These are phyloP conservation scores for Drosophila nebulosa DNA, from an alignment of 1,140 invertebrate genomes.

Conservation along the genomic window DNA sequence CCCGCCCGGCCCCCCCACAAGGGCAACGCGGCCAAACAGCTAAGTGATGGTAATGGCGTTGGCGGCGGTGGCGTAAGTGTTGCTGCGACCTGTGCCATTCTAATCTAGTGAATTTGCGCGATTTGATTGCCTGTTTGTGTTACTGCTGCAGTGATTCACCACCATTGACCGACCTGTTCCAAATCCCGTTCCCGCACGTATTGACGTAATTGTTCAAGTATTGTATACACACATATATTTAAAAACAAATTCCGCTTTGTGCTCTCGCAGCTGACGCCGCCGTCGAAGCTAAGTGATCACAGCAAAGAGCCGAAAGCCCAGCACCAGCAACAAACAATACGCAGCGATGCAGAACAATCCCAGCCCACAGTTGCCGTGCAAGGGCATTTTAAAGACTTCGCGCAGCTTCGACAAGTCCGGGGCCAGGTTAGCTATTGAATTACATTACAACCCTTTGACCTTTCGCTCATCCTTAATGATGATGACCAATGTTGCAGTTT, in stretches of 20 bases:
- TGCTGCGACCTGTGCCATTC: conserved; percentile 44
- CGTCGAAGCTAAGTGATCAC: conserved; percentile 7
- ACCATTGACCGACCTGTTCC: conserved; percentile 29
- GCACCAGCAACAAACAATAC: background rate
- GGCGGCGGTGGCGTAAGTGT: conserved; percentile 61
- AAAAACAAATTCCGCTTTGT: conserved; percentile 21
- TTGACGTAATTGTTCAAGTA: conserved; percentile 60
- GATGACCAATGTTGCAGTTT: conserved; percentile 81
- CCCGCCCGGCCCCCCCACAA: background rate
- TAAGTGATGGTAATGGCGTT: background rate
- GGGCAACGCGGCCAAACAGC: background rate
- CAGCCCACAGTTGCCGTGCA: conserved; percentile 88
- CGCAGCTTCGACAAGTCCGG: conserved; percentile 90
- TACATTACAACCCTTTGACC: conserved; percentile 31
- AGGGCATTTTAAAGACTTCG: conserved; percentile 95
- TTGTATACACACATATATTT: conserved; percentile 20
- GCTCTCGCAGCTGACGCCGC: conserved; percentile 25
- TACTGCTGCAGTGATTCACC: conserved; percentile 52
- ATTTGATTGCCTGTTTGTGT: conserved; percentile 28
- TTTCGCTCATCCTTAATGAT: conserved; percentile 23
- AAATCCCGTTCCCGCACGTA: conserved; percentile 13
- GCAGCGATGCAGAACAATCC: conserved; percentile 75
- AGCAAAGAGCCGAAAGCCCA: too few relatives aligned
- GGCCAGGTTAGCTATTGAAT: conserved; percentile 55
- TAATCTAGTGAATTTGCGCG: conserved; percentile 33